Evolutionary conservation across 2,888 invertebrate species (phyloP).

Genomic region (Erebia palarica): DNA sequence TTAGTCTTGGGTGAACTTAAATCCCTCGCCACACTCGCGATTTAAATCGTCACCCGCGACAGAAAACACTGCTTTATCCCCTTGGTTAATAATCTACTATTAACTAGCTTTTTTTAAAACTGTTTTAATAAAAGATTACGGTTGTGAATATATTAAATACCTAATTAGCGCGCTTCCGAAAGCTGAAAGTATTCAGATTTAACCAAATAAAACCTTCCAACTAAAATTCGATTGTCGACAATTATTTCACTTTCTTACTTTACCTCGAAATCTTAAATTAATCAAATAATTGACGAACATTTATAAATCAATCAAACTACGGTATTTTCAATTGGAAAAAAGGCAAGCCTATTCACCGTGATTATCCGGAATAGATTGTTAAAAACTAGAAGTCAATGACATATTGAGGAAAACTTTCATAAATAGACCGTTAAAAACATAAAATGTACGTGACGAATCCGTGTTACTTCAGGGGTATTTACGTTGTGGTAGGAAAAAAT

Average conservation of each 20-base stretch:
- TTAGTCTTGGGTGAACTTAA: too few species aligned
- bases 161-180: not conserved
- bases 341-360: constrained; percentile 37
- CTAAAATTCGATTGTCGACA: not conserved
- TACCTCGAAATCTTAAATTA: not conserved
- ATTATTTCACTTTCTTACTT: not conserved
- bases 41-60: too few species aligned
- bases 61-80: too few species aligned
- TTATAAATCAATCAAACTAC: constrained; percentile 1
- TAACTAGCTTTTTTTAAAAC: too few species aligned
- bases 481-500: constrained; percentile 42
- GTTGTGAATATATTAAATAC: too few species aligned
- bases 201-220: not conserved
- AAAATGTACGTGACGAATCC: constrained; percentile 65
- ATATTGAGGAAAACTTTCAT: constrained; percentile 67
- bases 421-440: constrained; percentile 54
- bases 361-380: constrained; percentile 39
- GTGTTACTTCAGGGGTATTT: constrained; percentile 49
- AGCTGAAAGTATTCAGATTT: not conserved
- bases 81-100: too few species aligned
- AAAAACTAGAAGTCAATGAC: constrained; percentile 61
- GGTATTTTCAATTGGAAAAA: constrained; percentile 24
- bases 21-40: too few species aligned
- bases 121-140: too few species aligned
- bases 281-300: not conserved